Percentiles rank a stretch among this genome's conserved stretches.
Evolutionary conservation across 2,797 vertebrate species (phyloP).

Genomic region (Lacerta bilineata): DNA sequence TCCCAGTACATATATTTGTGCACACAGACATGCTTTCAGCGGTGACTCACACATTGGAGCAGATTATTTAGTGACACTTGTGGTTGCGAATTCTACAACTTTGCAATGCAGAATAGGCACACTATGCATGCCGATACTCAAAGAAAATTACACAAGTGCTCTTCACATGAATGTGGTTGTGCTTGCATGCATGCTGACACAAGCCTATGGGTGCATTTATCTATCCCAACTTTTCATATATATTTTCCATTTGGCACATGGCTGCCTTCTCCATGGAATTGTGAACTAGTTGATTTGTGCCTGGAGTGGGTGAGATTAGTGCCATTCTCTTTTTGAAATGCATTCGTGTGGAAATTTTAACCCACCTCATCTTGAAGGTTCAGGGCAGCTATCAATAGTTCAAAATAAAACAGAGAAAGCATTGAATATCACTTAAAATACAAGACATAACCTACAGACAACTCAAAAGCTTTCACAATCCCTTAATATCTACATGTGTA

Average conservation of each 20-base stretch:
- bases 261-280: not conserved
- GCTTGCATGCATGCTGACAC: slow-evolving; percentile 20
- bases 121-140: slow-evolving; percentile 6
- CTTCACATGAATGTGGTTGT: slow-evolving; percentile 2
- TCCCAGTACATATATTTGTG: not conserved
- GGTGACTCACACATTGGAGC: not conserved
- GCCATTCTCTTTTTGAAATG: slow-evolving; percentile 22
- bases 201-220: not conserved
- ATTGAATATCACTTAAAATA: not conserved
- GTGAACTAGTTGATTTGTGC: slow-evolving; percentile 15
- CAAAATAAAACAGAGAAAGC: slow-evolving; percentile 45
- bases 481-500: not conserved
- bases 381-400: slow-evolving; percentile 26
- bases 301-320: not conserved
- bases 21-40: slow-evolving; percentile 17
- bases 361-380: slow-evolving; percentile 45
- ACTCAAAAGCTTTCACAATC: not conserved
- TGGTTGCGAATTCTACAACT: not conserved
- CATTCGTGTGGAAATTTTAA: slow-evolving; percentile 21
- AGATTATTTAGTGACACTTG: not conserved
- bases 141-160: not conserved
- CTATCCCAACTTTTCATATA: not conserved
- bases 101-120: not conserved
- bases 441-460: not conserved
- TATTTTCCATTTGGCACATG: not conserved